A percentile compares a stretch with the other conserved stretches of the same genome.
Conservation (phyloP, 37 sponge, comb jelly and placozoan species). For the Diacarnus erythraeanus region DNA sequence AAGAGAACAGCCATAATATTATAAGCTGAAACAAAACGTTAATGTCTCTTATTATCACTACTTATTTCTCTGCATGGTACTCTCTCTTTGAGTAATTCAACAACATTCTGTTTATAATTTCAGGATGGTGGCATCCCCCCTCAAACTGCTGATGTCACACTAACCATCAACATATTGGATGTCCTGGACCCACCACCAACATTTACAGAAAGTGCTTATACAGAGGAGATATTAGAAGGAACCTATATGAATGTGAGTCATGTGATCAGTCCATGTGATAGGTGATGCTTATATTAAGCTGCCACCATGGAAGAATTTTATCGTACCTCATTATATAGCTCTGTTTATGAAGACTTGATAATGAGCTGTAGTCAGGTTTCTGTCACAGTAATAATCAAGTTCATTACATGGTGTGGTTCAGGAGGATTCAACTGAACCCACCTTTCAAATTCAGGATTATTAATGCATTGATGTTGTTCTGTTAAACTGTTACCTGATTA, state of each 20-base stretch:
- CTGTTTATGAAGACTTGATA: neutral
- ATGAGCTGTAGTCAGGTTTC: neutral
- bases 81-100: no score
- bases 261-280: neutral
- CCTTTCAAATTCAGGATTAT: no score
- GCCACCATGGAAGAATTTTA: no score
- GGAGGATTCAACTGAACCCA: neutral
- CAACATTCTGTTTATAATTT: no score
- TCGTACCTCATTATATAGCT: no score
- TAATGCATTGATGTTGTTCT: no score
- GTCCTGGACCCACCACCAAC: slow-evolving; percentile 16
- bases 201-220: slow-evolving; percentile 17
- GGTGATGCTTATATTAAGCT: no score
- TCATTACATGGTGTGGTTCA: neutral
- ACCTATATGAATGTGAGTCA: slow-evolving; percentile 22
- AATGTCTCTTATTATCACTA: no score
- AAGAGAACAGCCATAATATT: no score
- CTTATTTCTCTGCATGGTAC: no score
- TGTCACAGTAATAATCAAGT: neutral
- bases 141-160: neutral
- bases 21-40: no score
- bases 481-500: no score
- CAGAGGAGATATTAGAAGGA: slow-evolving; percentile 21
- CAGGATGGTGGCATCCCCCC: neutral
- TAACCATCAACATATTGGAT: slow-evolving; percentile 12